These are phyloP conservation scores for Adineta ricciae DNA, from an alignment of 2,888 invertebrate species.

Conservation along the genomic window DNA sequence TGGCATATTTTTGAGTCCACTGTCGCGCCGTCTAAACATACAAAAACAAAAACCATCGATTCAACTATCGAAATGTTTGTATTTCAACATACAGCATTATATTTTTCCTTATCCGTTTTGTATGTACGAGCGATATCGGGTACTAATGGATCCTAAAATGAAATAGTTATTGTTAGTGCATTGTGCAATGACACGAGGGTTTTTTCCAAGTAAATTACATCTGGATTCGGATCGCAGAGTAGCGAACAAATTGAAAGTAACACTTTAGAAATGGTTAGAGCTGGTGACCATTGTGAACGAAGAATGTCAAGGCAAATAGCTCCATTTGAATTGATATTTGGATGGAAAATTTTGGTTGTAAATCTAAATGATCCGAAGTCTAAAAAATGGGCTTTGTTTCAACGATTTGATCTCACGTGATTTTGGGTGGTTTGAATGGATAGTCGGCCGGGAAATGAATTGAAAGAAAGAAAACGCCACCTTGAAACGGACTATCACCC, in stretches of 20 bases:
- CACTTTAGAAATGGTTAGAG: constrained; percentile 60
- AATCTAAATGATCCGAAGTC: constrained; percentile 59
- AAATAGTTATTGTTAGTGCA: no score
- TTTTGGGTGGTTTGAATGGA: constrained; percentile 98
- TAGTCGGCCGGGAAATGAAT: constrained; percentile 99
- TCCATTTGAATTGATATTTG: constrained; percentile 99
- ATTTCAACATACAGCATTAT: constrained; percentile 11
- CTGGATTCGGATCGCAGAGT: constrained; percentile 98
- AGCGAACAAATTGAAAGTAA: constrained; percentile 99
- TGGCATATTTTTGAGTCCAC: constrained; percentile 33
- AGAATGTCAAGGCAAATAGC: constrained; percentile 99
- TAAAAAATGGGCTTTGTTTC: no score
- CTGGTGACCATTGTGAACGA: constrained; percentile 96
- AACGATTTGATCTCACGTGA: constrained; percentile 42
- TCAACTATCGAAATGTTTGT: not conserved
- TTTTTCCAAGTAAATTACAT: constrained; percentile 53
- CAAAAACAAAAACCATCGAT: not conserved
- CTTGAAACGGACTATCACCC: constrained; percentile 92
- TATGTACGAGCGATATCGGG: constrained; percentile 22
- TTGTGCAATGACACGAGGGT: not conserved
- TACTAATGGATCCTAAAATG: constrained; percentile 12
- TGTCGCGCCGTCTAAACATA: constrained; percentile 21
- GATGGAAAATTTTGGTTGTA: constrained; percentile 99
- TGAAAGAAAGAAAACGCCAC: constrained; percentile 97
- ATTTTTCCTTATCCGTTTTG: constrained; percentile 31